A percentile compares a stretch with the other conserved stretches of the same genome.
Conservation (phyloP, 1,140 invertebrate genomes). For the Plectrocnemia conspersa region DNA sequence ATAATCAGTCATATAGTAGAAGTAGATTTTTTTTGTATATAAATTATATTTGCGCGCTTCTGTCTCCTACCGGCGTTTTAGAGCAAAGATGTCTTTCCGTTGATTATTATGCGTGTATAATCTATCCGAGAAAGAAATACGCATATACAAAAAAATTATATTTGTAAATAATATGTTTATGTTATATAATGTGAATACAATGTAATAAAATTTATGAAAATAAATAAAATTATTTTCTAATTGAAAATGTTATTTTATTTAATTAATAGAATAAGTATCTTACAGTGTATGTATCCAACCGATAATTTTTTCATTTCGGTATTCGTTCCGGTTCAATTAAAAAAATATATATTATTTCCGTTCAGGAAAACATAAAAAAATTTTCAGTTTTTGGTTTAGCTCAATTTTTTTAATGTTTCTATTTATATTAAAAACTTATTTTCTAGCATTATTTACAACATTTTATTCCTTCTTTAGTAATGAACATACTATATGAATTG, state of each 20-base stretch:
- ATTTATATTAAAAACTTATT: too few relatives aligned
- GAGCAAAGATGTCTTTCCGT: conserved; percentile 1
- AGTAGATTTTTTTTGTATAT: conserved; percentile 8
- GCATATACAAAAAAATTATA: neutral
- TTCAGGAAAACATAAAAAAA: too few relatives aligned
- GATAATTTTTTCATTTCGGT: too few relatives aligned
- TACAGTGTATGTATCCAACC: too few relatives aligned
- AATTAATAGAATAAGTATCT: neutral
- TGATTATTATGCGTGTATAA: conserved; percentile 5
- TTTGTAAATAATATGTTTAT: conserved; percentile 6
- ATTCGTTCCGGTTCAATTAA: too few relatives aligned
- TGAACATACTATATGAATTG: too few relatives aligned
- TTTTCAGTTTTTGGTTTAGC: too few relatives aligned
- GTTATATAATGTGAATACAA: conserved; percentile 7
- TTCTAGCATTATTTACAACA: too few relatives aligned
- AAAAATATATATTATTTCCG: too few relatives aligned
- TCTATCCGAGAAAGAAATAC: conserved; percentile 13
- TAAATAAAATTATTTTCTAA: neutral
- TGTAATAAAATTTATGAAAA: neutral
- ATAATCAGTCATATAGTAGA: conserved; percentile 35
- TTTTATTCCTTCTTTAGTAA: too few relatives aligned
- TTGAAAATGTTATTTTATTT: neutral
- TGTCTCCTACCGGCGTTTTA: too few relatives aligned
- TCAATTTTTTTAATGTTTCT: too few relatives aligned
- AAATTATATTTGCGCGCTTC: neutral